phyloP scores from a whole-genome alignment of 2,888 invertebrate species.

The Euspilapteryx auroguttella region DNA sequence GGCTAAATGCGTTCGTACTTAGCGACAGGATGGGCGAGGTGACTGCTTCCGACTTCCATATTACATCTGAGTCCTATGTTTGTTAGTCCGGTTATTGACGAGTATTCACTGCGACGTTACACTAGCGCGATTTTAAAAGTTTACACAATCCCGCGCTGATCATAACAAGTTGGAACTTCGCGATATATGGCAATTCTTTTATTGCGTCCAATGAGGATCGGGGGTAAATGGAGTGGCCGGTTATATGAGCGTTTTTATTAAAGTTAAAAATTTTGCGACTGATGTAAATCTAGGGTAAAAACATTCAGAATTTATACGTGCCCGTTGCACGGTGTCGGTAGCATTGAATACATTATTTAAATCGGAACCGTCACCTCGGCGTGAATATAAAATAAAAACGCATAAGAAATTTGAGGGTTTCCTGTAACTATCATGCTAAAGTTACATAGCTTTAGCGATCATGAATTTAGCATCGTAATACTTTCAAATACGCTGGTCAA shows the following conservation, averaged over 20 bases:
- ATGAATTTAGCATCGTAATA: too few relatives aligned
- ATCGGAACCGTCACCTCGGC: too few relatives aligned
- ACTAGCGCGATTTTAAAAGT: slow-evolving; percentile 22
- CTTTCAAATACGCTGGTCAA: too few relatives aligned
- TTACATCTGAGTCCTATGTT: slow-evolving; percentile 13
- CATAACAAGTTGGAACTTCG: slow-evolving; percentile 36
- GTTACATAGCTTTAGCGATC: too few relatives aligned
- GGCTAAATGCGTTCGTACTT: slow-evolving; percentile 47
- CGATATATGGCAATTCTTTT: slow-evolving; percentile 35
- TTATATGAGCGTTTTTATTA: slow-evolving; percentile 15
- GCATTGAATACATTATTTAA: too few relatives aligned
- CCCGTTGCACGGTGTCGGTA: too few relatives aligned
- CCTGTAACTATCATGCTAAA: too few relatives aligned
- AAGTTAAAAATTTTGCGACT: not conserved
- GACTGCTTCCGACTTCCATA: slow-evolving; percentile 1
- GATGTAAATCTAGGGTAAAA: not conserved
- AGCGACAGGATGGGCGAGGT: slow-evolving; percentile 11
- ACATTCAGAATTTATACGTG: too few relatives aligned
- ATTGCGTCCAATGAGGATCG: slow-evolving; percentile 16
- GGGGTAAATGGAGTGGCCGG: slow-evolving; percentile 14
- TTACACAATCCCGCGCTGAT: slow-evolving; percentile 28
- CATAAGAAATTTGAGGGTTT: too few relatives aligned
- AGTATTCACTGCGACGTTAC: slow-evolving; percentile 13
- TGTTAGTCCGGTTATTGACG: slow-evolving; percentile 17
- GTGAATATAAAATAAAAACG: too few relatives aligned